Evolutionary conservation across 1,140 invertebrate species (phyloP).

Genomic region (Diuraphis noxia): DNA sequence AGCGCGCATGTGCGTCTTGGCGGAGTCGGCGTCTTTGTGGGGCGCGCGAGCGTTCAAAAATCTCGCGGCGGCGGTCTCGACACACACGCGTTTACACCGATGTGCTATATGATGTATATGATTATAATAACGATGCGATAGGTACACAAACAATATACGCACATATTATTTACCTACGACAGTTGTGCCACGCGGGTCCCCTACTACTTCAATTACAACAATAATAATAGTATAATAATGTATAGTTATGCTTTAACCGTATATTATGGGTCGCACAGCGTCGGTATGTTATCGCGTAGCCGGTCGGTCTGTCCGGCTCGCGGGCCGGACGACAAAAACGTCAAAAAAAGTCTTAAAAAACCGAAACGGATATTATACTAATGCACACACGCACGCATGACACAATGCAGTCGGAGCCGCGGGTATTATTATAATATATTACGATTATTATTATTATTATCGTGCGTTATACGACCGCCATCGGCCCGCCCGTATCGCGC

Average conservation of each 20-base stretch:
- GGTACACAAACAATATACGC: neutral
- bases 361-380: neutral
- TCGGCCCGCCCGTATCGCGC: neutral
- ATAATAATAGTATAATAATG: too few species aligned
- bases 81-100: neutral
- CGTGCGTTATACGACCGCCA: neutral
- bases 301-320: too few species aligned
- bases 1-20: slow-evolving; percentile 24
- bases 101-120: too few species aligned
- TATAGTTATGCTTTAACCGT: too few species aligned
- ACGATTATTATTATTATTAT: neutral
- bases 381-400: neutral
- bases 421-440: neutral
- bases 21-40: slow-evolving; percentile 39
- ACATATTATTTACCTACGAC: neutral
- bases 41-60: neutral
- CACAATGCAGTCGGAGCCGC: neutral
- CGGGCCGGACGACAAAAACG: neutral
- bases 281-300: too few species aligned
- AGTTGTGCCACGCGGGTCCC: neutral
- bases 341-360: neutral
- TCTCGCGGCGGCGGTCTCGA: neutral
- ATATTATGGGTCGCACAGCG: too few species aligned
- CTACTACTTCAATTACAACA: too few species aligned
- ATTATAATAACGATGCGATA: neutral